phyloP scores from a whole-genome alignment of 1,140 invertebrate species.

The Achatina immaculata region DNA sequence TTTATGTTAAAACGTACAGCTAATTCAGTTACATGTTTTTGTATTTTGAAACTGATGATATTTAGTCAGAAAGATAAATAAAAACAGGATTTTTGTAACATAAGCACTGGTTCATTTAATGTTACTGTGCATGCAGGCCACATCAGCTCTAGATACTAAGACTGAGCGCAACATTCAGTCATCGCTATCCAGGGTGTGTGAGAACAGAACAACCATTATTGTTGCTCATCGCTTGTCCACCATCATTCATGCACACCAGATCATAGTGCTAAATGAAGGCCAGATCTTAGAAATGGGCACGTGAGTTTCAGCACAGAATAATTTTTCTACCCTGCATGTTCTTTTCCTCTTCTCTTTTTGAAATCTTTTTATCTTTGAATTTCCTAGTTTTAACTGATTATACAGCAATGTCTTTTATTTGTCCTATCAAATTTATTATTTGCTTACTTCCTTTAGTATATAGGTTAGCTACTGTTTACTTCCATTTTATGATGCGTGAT shows the following conservation, averaged over 20 bases:
- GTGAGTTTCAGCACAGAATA: constrained; percentile 71
- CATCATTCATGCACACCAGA: constrained; percentile 92
- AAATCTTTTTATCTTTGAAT: not conserved
- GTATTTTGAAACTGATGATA: too few species aligned
- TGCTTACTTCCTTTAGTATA: not conserved
- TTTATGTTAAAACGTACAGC: too few species aligned
- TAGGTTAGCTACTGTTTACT: not conserved
- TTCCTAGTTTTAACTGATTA: not conserved
- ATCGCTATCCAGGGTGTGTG: constrained; percentile 71
- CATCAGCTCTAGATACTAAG: constrained; percentile 70
- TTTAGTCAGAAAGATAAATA: too few species aligned
- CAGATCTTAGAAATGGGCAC: constrained; percentile 91
- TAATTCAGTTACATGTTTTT: too few species aligned
- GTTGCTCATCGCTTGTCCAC: constrained; percentile 93
- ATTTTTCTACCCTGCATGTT: not conserved
- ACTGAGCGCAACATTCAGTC: constrained; percentile 70
- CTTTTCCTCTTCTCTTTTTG: not conserved
- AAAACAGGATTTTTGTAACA: not conserved
- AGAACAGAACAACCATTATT: constrained; percentile 90
- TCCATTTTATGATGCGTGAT: not conserved
- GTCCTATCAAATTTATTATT: not conserved
- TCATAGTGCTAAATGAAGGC: constrained; percentile 90
- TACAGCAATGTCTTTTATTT: not conserved
- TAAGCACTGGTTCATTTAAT: not conserved
- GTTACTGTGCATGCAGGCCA: constrained; percentile 57